Evolutionary conservation across 2,113 vertebrate species (phyloP).

Genomic region (Edolisoma coerulescens): DNA sequence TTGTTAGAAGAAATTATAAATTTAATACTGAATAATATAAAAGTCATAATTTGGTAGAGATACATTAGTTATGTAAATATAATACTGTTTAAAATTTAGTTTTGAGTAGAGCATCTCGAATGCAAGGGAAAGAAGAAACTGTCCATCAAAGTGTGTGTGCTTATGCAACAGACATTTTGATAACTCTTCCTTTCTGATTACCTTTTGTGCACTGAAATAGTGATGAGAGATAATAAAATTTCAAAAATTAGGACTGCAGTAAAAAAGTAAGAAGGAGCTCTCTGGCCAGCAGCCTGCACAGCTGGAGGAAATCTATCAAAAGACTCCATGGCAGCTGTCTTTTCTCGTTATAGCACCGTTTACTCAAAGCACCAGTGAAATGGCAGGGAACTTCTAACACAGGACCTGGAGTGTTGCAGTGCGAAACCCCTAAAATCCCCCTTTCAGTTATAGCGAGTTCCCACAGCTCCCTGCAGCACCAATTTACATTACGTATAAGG

Average conservation of each 20-base stretch:
- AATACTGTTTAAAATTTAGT: not conserved
- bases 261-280: not conserved
- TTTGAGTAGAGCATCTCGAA: not conserved
- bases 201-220: not conserved
- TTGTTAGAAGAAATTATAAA: not conserved
- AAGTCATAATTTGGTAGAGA: not conserved
- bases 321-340: not conserved
- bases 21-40: not conserved
- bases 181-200: not conserved
- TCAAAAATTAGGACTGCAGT: not conserved
- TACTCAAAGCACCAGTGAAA: not conserved
- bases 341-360: accelerated
- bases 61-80: not conserved
- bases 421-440: too few relatives aligned
- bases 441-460: too few relatives aligned
- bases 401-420: too few relatives aligned
- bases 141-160: not conserved
- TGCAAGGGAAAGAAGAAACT: not conserved
- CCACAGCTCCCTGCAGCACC: too few relatives aligned
- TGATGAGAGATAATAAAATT: not conserved
- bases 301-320: not conserved
- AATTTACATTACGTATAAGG: too few relatives aligned
- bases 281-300: not conserved
- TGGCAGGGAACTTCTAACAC: not conserved
- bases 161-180: not conserved